A percentile compares a stretch with the other conserved stretches of the same genome.
These are phyloP conservation scores for Anoplophora glabripennis DNA, from an alignment of 1,140 invertebrate species.

Conservation along the genomic window DNA sequence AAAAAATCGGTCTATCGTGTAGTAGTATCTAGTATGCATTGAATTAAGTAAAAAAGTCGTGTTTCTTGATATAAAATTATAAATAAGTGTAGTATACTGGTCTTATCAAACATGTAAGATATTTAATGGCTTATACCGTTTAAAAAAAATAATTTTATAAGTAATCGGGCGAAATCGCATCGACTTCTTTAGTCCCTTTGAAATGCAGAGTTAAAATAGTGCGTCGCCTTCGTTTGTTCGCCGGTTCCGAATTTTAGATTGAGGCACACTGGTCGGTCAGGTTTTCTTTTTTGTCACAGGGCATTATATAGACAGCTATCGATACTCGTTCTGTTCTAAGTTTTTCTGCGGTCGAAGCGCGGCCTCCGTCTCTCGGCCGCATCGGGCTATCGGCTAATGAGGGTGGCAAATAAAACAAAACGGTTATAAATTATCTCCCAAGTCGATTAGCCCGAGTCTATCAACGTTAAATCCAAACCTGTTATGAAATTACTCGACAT, in stretches of 20 bases:
- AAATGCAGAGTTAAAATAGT: too few relatives aligned
- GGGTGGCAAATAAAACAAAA: conserved; percentile 47
- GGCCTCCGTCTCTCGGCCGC: neutral
- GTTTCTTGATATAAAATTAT: too few relatives aligned
- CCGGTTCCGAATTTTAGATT: conserved; percentile 15
- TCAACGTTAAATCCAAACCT: conserved; percentile 46
- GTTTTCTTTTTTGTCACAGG: conserved; percentile 21
- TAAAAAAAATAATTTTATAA: too few relatives aligned
- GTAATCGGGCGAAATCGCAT: too few relatives aligned
- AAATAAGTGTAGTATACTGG: too few relatives aligned
- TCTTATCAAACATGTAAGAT: too few relatives aligned
- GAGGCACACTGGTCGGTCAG: conserved; percentile 15
- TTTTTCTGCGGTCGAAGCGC: neutral
- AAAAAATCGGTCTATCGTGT: too few relatives aligned
- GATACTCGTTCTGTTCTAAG: conserved; percentile 13
- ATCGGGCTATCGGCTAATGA: conserved; percentile 33
- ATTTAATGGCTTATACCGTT: too few relatives aligned
- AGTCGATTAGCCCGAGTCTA: conserved; percentile 44
- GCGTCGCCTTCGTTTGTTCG: too few relatives aligned
- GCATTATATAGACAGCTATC: conserved; percentile 19
- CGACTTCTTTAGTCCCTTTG: too few relatives aligned
- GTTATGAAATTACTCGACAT: conserved; percentile 46
- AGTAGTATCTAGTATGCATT: too few relatives aligned
- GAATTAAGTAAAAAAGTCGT: too few relatives aligned
- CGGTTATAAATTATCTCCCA: conserved; percentile 44